These are phyloP conservation scores for Lepidocolaptes lacrymiger DNA, from an alignment of 2,797 vertebrate species.

Conservation along the genomic window DNA sequence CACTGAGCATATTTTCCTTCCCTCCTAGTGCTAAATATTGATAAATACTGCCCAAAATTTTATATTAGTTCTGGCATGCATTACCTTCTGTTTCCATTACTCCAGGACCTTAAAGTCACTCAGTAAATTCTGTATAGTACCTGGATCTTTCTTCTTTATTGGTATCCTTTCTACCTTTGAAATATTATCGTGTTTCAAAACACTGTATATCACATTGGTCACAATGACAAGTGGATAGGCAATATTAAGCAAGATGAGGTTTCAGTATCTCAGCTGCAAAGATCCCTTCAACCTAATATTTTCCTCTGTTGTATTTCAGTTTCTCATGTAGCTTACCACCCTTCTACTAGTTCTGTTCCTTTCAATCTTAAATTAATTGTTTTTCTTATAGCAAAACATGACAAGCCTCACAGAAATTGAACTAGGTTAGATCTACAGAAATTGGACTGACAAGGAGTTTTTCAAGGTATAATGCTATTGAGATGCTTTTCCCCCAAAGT, in stretches of 20 bases:
- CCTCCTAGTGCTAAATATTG: not conserved
- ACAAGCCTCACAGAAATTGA: not conserved
- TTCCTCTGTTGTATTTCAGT: not conserved
- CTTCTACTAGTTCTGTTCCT: not conserved
- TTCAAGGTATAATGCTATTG: not conserved
- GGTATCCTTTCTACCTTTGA: not conserved
- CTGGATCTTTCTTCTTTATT: not conserved
- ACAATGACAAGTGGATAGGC: not conserved
- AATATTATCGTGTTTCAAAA: not conserved
- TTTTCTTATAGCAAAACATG: not conserved
- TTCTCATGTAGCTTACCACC: not conserved
- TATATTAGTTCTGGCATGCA: not conserved
- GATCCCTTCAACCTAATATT: not conserved
- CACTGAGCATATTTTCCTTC: rapidly evolving
- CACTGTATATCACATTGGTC: not conserved
- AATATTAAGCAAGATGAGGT: not conserved
- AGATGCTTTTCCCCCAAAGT: not conserved
- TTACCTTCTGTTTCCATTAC: not conserved
- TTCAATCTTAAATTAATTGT: not conserved
- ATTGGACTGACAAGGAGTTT: not conserved
- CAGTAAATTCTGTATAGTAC: not conserved
- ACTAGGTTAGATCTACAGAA: not conserved
- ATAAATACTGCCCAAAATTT: not conserved
- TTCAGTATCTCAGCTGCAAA: not conserved
- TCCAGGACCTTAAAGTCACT: not conserved